These are phyloP conservation scores for Mimumesa dahlbomi DNA, from an alignment of 2,888 invertebrate genomes.

Conservation along the genomic window DNA sequence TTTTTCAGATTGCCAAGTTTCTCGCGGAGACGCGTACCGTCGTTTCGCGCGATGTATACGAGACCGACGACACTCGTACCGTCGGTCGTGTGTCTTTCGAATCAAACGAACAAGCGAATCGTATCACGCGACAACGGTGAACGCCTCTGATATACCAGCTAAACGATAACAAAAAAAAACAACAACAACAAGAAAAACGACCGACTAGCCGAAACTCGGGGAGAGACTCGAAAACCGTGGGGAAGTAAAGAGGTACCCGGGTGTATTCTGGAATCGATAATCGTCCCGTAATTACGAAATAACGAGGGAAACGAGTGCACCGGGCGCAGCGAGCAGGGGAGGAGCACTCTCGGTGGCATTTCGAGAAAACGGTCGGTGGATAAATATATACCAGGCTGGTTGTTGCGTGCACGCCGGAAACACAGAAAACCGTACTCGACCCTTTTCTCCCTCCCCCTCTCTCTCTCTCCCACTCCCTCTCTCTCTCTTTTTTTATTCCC, in stretches of 20 bases:
- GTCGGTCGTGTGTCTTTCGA: too few species aligned
- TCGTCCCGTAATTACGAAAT: constrained; percentile 1
- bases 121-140: too few species aligned
- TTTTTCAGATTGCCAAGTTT: background rate
- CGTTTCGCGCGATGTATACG: too few species aligned
- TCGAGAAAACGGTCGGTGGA: background rate
- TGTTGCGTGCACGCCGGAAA: background rate
- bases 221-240: too few species aligned
- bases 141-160: too few species aligned
- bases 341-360: background rate
- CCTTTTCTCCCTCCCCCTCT: background rate
- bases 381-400: background rate
- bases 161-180: constrained; percentile 1
- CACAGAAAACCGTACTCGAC: constrained; percentile 12
- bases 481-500: background rate
- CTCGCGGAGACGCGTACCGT: too few species aligned
- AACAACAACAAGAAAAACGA: too few species aligned
- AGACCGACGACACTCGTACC: too few species aligned
- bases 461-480: background rate
- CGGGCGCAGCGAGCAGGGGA: background rate
- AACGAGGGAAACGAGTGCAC: background rate
- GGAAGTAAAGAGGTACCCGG: too few species aligned
- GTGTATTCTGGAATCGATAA: background rate
- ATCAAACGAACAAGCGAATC: too few species aligned
- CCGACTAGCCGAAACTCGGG: too few species aligned